Conservation (phyloP, 2,113 vertebrate genomes). For the Tylochromis polylepis region DNA sequence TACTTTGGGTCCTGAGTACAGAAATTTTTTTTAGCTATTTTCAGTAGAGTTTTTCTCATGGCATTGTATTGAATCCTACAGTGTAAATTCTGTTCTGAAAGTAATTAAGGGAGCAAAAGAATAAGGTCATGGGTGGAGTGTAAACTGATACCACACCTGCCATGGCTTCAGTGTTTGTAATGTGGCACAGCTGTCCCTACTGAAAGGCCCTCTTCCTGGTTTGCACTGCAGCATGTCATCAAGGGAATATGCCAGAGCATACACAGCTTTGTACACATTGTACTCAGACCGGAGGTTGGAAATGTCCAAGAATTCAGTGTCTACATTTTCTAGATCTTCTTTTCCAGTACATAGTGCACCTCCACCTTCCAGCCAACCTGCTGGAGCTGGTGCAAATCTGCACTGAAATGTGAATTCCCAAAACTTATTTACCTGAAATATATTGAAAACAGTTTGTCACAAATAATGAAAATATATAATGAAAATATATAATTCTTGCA, state of each 20-base stretch:
- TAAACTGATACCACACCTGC: background rate
- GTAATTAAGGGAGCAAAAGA: background rate
- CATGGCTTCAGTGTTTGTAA: background rate
- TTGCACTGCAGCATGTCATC: conserved; percentile 22
- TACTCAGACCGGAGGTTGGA: conserved; percentile 59
- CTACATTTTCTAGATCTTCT: conserved; percentile 42
- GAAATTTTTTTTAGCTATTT: background rate
- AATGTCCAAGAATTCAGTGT: conserved; percentile 42
- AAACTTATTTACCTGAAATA: conserved; percentile 32
- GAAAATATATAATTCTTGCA: background rate
- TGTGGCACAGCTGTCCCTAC: background rate
- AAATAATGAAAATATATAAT: background rate
- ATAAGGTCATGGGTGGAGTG: background rate
- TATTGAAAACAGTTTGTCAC: background rate
- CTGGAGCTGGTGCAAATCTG: conserved; percentile 11
- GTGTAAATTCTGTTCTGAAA: background rate
- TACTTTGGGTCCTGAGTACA: background rate
- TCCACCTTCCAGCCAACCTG: background rate
- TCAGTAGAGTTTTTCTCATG: background rate
- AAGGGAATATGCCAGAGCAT: conserved; percentile 44
- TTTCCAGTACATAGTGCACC: conserved; percentile 47
- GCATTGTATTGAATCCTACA: background rate
- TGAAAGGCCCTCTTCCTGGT: background rate
- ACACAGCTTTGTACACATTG: conserved; percentile 73
- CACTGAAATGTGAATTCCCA: conserved; percentile 48